Base-by-base conservation (phyloP, 1,140 invertebrate genomes). In the Pogonognathellus flavescens region DNA sequence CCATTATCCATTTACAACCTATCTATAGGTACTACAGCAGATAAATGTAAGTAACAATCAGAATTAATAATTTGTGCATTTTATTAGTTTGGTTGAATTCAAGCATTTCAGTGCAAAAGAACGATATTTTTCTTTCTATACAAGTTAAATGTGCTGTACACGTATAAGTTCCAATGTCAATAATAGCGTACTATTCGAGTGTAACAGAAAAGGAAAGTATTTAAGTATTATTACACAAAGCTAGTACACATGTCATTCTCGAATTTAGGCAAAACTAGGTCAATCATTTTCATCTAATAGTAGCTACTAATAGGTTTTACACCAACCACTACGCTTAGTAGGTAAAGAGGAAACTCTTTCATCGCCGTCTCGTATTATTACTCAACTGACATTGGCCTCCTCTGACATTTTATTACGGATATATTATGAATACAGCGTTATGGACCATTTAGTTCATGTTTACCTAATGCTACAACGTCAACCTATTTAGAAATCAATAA, bases 191-290 rank as follows among this genome's bases (percentile, higher is more conserved):
- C 14, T n/a, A 76, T n/a, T 49, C 11, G 16, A 11, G 5, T 4
- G 11, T 25, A 41, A 14, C 49, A 49, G 70, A 16, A 76, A 76
- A 76, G 31, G 70, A 76, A 76, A 76, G 70, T 31, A n/a, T 16
- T 31, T 49, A 76, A 76, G 70, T 31, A n/a, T 16, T 31, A 50
- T 76, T 76, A 18, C 70, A 76, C 31, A 41, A 76, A 76, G 49
- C 70, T 31, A n/a, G n/a, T n/a, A 25, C 70, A 31, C 70, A 76
- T 76, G 70, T 76, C 70, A 76, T 41, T n/a, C 70, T 76, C 25
- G 70, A 49, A 76, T 50, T 76, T 76, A 76, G 16, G 25, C n/a
- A 41, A 76, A 76, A 49, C 41, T 76, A 50, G 70, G 70, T 76
- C 70, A 76, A 76, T 76, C 70, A 31, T 76, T 76, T 31, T 76